Conservation (phyloP, 2,113 vertebrate genomes). For the Pelusios castaneus region DNA sequence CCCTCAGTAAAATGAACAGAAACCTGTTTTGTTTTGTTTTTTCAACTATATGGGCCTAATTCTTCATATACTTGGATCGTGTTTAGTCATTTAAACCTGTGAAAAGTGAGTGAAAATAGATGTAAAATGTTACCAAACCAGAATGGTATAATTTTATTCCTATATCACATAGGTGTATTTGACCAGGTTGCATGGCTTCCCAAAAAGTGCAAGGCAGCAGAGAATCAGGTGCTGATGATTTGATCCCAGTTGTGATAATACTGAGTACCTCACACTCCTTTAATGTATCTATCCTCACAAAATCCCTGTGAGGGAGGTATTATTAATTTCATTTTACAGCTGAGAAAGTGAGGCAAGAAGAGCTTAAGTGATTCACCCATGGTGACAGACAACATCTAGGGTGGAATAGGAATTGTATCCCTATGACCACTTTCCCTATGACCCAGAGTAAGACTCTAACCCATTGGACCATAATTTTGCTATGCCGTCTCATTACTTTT, state of each 20-base stretch:
- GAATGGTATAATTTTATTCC: background rate
- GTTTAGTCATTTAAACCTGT: background rate
- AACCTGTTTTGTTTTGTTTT: background rate
- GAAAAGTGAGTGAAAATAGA: accelerated
- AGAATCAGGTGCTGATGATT: background rate
- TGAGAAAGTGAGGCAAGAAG: background rate
- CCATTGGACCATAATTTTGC: background rate
- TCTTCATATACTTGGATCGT: background rate
- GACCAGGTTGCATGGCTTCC: background rate
- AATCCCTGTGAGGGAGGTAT: background rate
- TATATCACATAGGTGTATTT: background rate
- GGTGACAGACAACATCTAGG: background rate
- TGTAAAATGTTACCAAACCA: background rate
- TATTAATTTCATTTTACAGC: background rate
- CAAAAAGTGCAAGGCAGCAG: background rate
- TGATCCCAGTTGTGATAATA: background rate
- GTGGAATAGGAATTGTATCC: background rate
- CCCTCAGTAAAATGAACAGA: background rate
- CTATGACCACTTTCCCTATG: background rate
- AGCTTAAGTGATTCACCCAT: accelerated
- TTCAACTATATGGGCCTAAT: background rate
- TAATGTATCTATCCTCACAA: background rate
- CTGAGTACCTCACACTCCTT: background rate
- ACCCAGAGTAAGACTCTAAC: background rate
- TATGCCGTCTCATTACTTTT: background rate